These are phyloP conservation scores for Germaria angustata DNA, from an alignment of 2,888 invertebrate species.

Conservation along the genomic window DNA sequence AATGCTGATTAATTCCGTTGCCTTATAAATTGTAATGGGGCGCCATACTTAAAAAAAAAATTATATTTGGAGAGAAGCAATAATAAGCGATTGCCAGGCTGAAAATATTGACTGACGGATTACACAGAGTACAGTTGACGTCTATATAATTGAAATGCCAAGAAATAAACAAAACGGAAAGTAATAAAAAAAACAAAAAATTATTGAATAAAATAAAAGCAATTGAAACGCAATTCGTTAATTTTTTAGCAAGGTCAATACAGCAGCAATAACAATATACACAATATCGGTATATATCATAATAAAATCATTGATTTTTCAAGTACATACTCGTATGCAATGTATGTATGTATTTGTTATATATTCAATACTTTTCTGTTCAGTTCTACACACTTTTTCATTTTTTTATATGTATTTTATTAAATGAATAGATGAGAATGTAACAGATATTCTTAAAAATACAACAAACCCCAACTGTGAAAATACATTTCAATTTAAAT, in stretches of 20 bases:
- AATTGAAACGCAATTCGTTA: neutral
- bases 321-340: no score
- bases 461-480: no score
- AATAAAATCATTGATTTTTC: slow-evolving; percentile 21
- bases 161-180: slow-evolving; percentile 8
- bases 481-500: no score
- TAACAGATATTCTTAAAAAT: neutral
- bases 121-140: slow-evolving; percentile 27
- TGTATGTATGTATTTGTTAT: neutral
- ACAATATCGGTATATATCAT: neutral
- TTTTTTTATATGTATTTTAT: neutral
- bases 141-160: slow-evolving; percentile 25
- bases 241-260: slow-evolving; percentile 32
- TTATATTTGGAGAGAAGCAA: neutral
- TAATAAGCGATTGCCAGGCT: neutral
- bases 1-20: slow-evolving; percentile 7
- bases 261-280: neutral
- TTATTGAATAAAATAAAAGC: slow-evolving; percentile 16
- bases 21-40: neutral
- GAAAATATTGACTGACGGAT: slow-evolving; percentile 15
- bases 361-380: neutral
- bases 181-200: neutral
- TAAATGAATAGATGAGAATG: neutral
- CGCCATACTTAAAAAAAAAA: slow-evolving; percentile 16
- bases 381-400: neutral